phyloP scores from a whole-genome alignment of 2,888 invertebrate species.

The Cyclophora punctaria region DNA sequence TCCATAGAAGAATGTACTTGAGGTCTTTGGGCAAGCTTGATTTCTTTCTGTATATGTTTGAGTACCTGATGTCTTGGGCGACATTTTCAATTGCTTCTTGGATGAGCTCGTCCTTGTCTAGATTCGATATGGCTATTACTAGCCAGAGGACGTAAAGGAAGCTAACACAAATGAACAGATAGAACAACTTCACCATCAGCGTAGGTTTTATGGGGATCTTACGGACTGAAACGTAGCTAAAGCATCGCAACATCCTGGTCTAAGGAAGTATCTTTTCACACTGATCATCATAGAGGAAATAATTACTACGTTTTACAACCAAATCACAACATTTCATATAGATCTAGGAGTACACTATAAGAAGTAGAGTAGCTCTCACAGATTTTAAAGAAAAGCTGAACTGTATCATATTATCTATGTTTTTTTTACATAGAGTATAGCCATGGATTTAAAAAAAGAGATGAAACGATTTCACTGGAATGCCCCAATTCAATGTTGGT shows the following conservation, averaged over 20 bases:
- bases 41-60: conserved; percentile 45
- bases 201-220: conserved; percentile 27
- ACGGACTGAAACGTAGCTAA: too few relatives aligned
- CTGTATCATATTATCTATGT: too few relatives aligned
- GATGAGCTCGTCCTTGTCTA: conserved; percentile 28
- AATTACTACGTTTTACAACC: background rate
- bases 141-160: conserved; percentile 40
- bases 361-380: too few relatives aligned
- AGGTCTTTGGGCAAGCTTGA: conserved; percentile 35
- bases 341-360: too few relatives aligned
- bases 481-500: too few relatives aligned
- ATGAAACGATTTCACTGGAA: too few relatives aligned
- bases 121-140: conserved; percentile 24
- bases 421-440: too few relatives aligned
- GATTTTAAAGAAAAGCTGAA: too few relatives aligned
- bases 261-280: background rate
- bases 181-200: conserved; percentile 33
- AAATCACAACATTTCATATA: too few relatives aligned
- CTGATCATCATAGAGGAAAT: background rate
- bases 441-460: too few relatives aligned
- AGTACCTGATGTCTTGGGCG: conserved; percentile 42
- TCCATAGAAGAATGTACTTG: conserved; percentile 58
- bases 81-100: conserved; percentile 47
- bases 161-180: conserved; percentile 35
- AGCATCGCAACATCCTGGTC: conserved; percentile 25